Conservation (phyloP, 2,797 vertebrate genomes). For the Enteromius thamalakanensis region DNA sequence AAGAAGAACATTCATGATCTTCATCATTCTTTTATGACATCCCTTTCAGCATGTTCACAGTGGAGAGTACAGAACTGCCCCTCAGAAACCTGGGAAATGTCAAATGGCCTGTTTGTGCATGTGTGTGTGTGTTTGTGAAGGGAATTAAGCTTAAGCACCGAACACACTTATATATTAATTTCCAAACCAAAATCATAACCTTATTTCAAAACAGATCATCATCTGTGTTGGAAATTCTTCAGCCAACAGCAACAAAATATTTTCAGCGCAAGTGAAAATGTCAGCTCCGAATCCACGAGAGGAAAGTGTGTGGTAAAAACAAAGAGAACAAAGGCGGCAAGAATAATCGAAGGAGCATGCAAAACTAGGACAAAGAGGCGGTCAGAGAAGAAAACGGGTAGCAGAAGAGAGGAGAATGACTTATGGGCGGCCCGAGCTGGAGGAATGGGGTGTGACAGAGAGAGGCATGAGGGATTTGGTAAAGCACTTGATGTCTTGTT, state of each 20-base stretch:
- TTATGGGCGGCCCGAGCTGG: slow-evolving; percentile 3
- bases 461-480: slow-evolving; percentile 20
- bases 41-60: slow-evolving; percentile 3
- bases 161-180: not conserved
- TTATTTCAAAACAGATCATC: not conserved
- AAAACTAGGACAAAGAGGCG: slow-evolving; percentile 25
- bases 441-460: slow-evolving; percentile 25
- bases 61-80: not conserved
- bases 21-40: slow-evolving; percentile 1
- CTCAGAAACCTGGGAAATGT: slow-evolving; percentile 18
- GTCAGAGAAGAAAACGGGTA: not conserved
- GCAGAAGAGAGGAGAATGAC: slow-evolving; percentile 8
- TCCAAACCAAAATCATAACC: not conserved
- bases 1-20: not conserved
- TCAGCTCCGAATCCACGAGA: not conserved
- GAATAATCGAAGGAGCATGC: not conserved
- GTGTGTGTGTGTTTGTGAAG: not conserved
- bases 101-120: slow-evolving; percentile 8
- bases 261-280: not conserved
- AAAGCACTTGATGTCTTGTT: slow-evolving; percentile 40
- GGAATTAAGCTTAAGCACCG: not conserved
- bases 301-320: not conserved
- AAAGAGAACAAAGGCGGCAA: not conserved
- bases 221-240: not conserved
- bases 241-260: not conserved